Conservation (phyloP, 2,113 vertebrate species). For the Leuciscus idus region DNA sequence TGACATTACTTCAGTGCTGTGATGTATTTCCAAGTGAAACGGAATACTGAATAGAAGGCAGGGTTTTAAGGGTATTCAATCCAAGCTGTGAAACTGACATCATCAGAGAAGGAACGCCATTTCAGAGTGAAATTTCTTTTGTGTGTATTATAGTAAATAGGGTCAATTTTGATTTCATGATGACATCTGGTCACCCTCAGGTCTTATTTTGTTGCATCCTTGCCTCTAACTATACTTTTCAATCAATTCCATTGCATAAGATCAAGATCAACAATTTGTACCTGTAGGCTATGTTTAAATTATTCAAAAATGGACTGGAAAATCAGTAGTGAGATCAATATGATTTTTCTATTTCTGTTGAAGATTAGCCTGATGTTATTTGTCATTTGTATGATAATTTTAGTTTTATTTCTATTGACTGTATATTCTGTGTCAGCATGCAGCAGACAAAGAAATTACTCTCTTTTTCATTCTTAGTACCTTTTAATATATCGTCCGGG, state of each 20-base stretch:
- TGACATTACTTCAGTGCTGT: no score
- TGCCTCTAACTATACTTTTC: not conserved
- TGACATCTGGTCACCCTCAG: not conserved
- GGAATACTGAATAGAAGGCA: no score
- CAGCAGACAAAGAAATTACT: constrained; percentile 25
- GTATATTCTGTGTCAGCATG: not conserved
- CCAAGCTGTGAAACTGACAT: no score
- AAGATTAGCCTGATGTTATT: not conserved
- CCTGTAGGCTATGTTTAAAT: not conserved
- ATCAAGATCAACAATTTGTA: not conserved
- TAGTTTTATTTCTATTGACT: not conserved
- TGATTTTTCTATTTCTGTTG: no score
- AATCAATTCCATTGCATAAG: not conserved
- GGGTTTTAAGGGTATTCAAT: no score
- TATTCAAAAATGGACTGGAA: not conserved
- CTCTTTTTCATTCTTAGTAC: constrained; percentile 5
- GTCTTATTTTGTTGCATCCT: not conserved
- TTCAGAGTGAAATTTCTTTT: no score
- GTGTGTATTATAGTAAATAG: no score
- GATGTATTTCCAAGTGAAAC: no score
- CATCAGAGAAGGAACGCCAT: no score
- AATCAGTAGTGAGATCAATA: not conserved
- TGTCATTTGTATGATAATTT: not conserved
- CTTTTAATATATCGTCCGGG: constrained; percentile 18
- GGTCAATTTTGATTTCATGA: no score